Percentiles rank a stretch among this genome's conserved stretches.
Conservation (phyloP, 1,140 invertebrate genomes). For the Ostrea denselamellosa region DNA sequence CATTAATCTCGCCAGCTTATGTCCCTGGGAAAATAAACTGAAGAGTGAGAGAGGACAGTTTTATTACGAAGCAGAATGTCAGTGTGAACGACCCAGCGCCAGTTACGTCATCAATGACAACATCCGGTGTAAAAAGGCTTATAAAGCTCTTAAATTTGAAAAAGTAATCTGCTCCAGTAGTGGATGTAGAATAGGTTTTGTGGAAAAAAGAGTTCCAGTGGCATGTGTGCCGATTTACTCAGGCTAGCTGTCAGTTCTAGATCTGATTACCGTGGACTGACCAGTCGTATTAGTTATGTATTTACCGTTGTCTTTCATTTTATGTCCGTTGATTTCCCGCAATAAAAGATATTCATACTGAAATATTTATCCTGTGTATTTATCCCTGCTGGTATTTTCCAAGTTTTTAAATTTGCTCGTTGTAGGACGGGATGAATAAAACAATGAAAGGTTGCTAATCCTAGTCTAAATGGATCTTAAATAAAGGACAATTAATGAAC, state of each 20-base stretch:
- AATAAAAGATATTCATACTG: not conserved
- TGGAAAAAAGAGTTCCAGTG: not conserved
- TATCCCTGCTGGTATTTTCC: too few species aligned
- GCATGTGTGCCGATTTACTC: not conserved
- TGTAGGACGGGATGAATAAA: too few species aligned
- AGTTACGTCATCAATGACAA: not conserved
- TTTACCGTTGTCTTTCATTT: not conserved
- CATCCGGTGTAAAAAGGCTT: not conserved
- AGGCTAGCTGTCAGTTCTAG: not conserved
- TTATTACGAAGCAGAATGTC: slow-evolving; percentile 15
- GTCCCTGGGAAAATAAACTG: slow-evolving; percentile 15
- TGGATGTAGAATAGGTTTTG: not conserved
- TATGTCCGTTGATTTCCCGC: not conserved
- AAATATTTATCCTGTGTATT: too few species aligned
- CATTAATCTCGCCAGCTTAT: slow-evolving; percentile 1
- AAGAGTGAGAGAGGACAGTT: not conserved
- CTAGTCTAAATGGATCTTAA: too few species aligned
- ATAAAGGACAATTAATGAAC: too few species aligned
- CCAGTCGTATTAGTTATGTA: not conserved
- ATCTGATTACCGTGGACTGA: not conserved
- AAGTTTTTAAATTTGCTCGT: too few species aligned
- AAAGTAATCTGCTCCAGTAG: not conserved
- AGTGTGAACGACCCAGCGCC: not conserved
- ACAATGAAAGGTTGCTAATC: too few species aligned
- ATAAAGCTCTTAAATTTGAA: slow-evolving; percentile 4